phyloP scores from a whole-genome alignment of 2,113 vertebrate genomes.

The Cheirogaleus medius region DNA sequence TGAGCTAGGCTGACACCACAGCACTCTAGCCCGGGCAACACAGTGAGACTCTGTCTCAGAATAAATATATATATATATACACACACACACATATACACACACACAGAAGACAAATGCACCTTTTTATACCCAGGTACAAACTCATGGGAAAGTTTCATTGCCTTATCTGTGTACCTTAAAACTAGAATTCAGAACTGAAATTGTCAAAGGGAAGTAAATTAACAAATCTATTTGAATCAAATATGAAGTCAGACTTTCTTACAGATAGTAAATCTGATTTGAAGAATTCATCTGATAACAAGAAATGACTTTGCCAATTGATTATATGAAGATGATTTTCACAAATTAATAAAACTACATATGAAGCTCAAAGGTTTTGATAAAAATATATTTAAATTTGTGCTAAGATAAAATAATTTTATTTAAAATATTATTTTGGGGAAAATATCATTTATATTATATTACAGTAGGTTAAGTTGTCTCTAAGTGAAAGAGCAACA shows the following conservation, averaged over 20 bases:
- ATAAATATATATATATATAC: too few species aligned
- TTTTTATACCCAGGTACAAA: not conserved
- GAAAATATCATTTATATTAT: not conserved
- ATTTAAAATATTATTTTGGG: not conserved
- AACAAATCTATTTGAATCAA: not conserved
- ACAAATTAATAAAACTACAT: not conserved
- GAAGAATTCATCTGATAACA: not conserved
- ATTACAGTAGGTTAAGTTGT: not conserved
- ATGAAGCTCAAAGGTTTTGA: not conserved
- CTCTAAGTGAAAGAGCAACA: not conserved
- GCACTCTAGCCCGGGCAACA: too few species aligned
- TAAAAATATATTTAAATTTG: not conserved
- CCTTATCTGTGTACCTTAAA: not conserved
- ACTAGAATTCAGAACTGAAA: slow-evolving; percentile 10
- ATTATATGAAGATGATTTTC: not conserved
- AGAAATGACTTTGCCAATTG: not conserved
- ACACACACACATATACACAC: not conserved
- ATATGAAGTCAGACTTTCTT: not conserved
- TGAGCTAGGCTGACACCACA: too few species aligned
- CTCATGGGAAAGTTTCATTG: not conserved
- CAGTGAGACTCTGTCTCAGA: too few species aligned
- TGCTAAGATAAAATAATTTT: not conserved
- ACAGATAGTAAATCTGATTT: not conserved
- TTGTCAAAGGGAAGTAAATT: not conserved
- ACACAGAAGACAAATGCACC: too few species aligned